These are phyloP conservation scores for Porites evermanni DNA, from an alignment of 92 coral and sea anemone genomes.

Conservation along the genomic window DNA sequence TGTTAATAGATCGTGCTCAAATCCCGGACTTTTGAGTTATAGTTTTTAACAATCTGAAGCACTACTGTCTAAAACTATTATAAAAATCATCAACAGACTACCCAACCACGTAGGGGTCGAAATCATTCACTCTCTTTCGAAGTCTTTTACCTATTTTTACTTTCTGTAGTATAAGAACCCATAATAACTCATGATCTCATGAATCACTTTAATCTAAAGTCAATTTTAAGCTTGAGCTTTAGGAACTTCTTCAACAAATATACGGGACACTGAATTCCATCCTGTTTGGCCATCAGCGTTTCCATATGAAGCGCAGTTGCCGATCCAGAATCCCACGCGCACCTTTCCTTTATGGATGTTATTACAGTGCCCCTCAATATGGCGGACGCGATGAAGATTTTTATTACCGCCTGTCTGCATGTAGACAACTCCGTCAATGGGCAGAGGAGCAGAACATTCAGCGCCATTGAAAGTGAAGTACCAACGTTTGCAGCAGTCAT, in stretches of 20 bases:
- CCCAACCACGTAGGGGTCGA: no score
- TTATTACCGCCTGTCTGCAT: not conserved
- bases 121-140: no score
- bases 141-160: no score
- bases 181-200: no score
- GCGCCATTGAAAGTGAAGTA: conserved; percentile 14
- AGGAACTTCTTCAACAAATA: conserved; percentile 51
- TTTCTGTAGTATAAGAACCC: no score
- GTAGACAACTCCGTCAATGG: conserved; percentile 9
- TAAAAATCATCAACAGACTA: no score
- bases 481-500: not conserved
- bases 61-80: no score
- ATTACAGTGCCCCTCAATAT: conserved; percentile 34
- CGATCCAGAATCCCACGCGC: conserved; percentile 59
- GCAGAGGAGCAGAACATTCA: conserved; percentile 11
- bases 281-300: conserved; percentile 44
- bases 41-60: no score
- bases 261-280: conserved; percentile 47
- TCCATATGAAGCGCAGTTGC: conserved; percentile 41
- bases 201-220: no score
- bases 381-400: not conserved
- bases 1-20: no score
- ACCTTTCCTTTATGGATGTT: conserved; percentile 12
- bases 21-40: no score
- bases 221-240: conserved; percentile 7